phyloP scores from a whole-genome alignment of 1,140 invertebrate species.

The Euwallacea fornicatus region DNA sequence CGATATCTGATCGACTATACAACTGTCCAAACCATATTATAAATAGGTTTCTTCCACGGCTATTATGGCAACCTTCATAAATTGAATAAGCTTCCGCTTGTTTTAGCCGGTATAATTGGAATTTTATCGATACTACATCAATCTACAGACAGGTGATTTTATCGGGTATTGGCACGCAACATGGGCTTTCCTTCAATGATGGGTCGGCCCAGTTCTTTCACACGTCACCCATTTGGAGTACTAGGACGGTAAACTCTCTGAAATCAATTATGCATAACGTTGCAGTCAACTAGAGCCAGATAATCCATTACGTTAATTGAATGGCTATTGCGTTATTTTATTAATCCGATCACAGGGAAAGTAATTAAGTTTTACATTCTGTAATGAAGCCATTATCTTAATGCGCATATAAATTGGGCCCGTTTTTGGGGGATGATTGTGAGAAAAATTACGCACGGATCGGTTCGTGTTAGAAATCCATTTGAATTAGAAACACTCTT shows the following conservation, averaged over 20 bases:
- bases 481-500: background rate
- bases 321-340: constrained; percentile 2
- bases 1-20: constrained; percentile 1
- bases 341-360: constrained; percentile 8
- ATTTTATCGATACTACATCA: constrained; percentile 10
- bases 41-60: background rate
- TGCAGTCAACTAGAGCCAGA: background rate
- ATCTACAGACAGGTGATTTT: constrained; percentile 8
- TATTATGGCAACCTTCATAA: constrained; percentile 4
- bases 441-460: background rate
- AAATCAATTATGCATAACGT: background rate
- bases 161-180: constrained; percentile 6
- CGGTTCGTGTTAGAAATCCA: background rate
- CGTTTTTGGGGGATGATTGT: background rate
- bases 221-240: background rate
- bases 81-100: constrained; percentile 16
- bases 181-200: background rate
- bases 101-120: constrained; percentile 13
- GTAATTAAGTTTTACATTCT: constrained; percentile 1
- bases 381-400: background rate
- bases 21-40: constrained; percentile 1
- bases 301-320: constrained; percentile 17
- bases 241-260: background rate
- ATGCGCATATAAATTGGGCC: background rate
- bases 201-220: background rate